A percentile compares a stretch with the other conserved stretches of the same genome.
Evolutionary conservation across 2,797 vertebrate species (phyloP).

Genomic region (Liparis tanakae): DNA sequence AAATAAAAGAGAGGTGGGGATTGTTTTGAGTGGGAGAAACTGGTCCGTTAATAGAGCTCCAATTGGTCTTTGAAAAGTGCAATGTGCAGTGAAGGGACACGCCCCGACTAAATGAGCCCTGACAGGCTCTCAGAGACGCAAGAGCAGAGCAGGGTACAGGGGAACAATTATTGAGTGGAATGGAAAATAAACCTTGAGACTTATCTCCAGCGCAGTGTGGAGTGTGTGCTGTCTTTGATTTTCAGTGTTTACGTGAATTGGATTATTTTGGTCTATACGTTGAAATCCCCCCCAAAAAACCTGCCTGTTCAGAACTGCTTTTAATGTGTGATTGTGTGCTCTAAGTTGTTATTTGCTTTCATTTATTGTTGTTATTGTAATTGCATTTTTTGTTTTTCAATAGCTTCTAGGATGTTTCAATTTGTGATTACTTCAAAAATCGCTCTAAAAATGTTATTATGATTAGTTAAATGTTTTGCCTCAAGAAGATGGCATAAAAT

Average conservation of each 20-base stretch:
- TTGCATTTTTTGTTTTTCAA: no score
- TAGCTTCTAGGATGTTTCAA: no score
- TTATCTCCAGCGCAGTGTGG: background rate
- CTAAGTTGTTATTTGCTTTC: no score
- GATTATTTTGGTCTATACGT: background rate
- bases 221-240: conserved; percentile 6
- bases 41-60: conserved; percentile 47
- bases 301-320: no score
- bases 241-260: background rate
- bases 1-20: conserved; percentile 36
- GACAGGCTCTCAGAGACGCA: conserved; percentile 51
- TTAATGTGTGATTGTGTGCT: no score
- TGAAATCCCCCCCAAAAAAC: background rate
- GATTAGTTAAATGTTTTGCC: background rate
- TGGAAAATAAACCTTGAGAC: conserved; percentile 47
- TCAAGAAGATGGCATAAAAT: background rate
- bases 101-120: conserved; percentile 69
- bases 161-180: conserved; percentile 8
- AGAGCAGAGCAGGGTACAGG: conserved; percentile 22
- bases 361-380: no score
- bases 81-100: conserved; percentile 58
- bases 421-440: no score
- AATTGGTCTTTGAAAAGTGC: conserved; percentile 58
- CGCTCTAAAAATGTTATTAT: no score
- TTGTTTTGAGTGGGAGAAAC: conserved; percentile 39